Evolutionary conservation across 2,113 vertebrate species (phyloP).

Genomic region (Peromyscus californicus): DNA sequence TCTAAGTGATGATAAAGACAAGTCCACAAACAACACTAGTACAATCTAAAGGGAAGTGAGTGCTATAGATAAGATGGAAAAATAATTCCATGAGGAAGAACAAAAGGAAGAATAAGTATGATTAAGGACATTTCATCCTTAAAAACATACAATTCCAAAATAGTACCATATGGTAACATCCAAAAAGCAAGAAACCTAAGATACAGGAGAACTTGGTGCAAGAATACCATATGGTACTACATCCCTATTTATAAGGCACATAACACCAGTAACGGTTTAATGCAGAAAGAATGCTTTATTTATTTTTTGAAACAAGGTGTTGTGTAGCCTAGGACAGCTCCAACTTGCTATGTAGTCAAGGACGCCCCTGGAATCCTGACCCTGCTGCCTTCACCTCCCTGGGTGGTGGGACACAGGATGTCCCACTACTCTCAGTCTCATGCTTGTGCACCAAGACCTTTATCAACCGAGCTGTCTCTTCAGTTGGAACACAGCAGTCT

Average conservation of each 20-base stretch:
- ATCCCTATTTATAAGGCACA: neutral
- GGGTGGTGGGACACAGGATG: neutral
- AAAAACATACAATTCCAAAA: slow-evolving; percentile 42
- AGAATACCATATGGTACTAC: neutral
- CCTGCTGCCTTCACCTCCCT: neutral
- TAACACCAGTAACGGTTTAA: slow-evolving; percentile 24
- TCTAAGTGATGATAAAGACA: slow-evolving; percentile 5
- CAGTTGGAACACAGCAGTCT: neutral
- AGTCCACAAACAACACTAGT: slow-evolving; percentile 52
- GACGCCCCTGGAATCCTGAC: neutral
- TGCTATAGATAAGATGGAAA: slow-evolving; percentile 37
- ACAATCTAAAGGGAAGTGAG: slow-evolving; percentile 12
- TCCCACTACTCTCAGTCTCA: neutral
- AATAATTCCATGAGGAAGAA: neutral
- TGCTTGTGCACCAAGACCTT: neutral
- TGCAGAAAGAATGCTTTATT: neutral
- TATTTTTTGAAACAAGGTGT: neutral
- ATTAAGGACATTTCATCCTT: slow-evolving; percentile 5
- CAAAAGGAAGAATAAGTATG: neutral
- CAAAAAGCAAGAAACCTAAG: slow-evolving; percentile 35
- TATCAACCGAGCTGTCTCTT: neutral
- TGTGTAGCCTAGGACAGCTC: neutral
- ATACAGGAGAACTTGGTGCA: neutral
- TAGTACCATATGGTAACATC: neutral
- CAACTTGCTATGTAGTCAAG: neutral